Conservation (phyloP, 2,888 invertebrate genomes). For the Drosophila meridionalis region DNA sequence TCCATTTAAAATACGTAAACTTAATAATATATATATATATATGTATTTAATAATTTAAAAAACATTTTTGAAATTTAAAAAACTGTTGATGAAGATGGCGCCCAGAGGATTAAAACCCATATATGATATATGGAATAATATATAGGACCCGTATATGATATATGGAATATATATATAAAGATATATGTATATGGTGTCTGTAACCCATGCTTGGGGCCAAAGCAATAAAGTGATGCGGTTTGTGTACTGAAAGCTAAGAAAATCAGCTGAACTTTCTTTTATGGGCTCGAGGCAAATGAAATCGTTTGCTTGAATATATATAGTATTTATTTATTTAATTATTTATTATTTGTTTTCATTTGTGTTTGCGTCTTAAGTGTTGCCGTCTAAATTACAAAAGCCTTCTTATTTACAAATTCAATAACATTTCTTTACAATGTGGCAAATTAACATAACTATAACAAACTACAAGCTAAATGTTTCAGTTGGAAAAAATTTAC, state of each 20-base stretch:
- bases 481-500: slow-evolving; percentile 48
- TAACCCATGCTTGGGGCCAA: slow-evolving; percentile 59
- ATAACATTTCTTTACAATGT: slow-evolving; percentile 39
- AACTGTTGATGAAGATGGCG: slow-evolving; percentile 27
- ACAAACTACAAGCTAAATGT: slow-evolving; percentile 59
- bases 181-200: slow-evolving; percentile 12
- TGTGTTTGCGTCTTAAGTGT: slow-evolving; percentile 61
- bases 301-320: slow-evolving; percentile 14
- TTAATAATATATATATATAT: slow-evolving; percentile 16
- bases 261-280: not conserved
- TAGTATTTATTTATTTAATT: not conserved
- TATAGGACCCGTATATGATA: slow-evolving; percentile 8
- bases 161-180: not conserved
- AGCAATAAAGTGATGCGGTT: slow-evolving; percentile 67
- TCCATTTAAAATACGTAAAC: slow-evolving; percentile 46
- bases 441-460: slow-evolving; percentile 64
- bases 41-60: slow-evolving; percentile 17
- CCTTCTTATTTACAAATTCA: slow-evolving; percentile 57
- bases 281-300: not conserved
- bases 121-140: slow-evolving; percentile 13
- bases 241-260: slow-evolving; percentile 63
- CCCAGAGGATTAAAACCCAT: slow-evolving; percentile 1
- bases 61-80: slow-evolving; percentile 30
- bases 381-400: slow-evolving; percentile 72
- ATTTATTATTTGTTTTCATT: slow-evolving; percentile 24